Evolutionary conservation across 2,888 invertebrate genomes (phyloP).

Genomic region (Ophion costatus): DNA sequence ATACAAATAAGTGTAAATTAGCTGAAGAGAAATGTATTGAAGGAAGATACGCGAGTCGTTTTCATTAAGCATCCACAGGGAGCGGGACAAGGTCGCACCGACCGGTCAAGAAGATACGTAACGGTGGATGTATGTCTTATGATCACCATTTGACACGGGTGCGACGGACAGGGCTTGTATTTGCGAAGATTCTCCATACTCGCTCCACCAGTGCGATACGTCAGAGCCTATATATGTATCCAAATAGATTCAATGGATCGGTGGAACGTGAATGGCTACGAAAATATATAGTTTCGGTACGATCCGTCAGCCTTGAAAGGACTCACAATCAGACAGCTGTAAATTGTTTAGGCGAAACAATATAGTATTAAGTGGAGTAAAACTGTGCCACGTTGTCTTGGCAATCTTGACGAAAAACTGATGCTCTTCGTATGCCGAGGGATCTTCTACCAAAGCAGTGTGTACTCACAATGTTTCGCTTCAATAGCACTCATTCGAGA

Average conservation of each 20-base stretch:
- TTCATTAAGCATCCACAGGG: background rate
- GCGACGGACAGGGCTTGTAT: background rate
- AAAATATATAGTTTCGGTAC: constrained; percentile 10
- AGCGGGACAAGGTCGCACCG: background rate
- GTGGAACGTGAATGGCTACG: constrained; percentile 27
- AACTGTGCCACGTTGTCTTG: too few relatives aligned
- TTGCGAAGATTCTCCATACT: background rate
- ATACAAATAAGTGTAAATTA: background rate
- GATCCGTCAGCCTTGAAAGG: background rate
- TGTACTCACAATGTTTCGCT: too few relatives aligned
- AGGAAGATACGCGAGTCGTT: background rate
- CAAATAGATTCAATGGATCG: constrained; percentile 48
- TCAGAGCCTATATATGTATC: constrained; percentile 39
- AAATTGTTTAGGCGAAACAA: too few relatives aligned
- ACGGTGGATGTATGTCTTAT: background rate
- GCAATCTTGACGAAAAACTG: too few relatives aligned
- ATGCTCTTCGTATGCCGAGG: too few relatives aligned
- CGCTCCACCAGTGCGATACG: background rate
- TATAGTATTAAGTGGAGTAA: too few relatives aligned
- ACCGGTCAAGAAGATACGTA: background rate
- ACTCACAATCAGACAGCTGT: background rate
- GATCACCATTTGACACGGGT: background rate
- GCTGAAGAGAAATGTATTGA: background rate
- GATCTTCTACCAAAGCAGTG: too few relatives aligned
- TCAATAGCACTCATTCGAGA: too few relatives aligned